These are phyloP conservation scores for Sebastes diploproa DNA, from an alignment of 2,797 vertebrate genomes.

Conservation along the genomic window DNA sequence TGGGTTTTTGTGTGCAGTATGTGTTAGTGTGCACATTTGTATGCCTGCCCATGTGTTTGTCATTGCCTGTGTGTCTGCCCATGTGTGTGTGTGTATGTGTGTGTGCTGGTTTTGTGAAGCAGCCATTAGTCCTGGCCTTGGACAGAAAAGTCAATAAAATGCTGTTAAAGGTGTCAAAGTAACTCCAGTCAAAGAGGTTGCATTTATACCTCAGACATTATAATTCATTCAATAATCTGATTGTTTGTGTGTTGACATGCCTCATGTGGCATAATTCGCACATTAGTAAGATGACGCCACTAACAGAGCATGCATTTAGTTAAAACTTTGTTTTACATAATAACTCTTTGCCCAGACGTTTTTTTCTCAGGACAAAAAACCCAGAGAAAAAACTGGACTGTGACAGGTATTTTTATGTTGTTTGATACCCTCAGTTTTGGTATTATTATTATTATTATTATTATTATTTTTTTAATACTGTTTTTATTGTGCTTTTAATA, in stretches of 20 bases:
- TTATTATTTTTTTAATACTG: no score
- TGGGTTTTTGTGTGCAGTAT: slow-evolving; percentile 28
- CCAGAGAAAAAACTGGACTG: background rate
- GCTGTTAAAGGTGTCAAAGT: slow-evolving; percentile 50
- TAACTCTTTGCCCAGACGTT: slow-evolving; percentile 5
- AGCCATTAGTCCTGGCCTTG: slow-evolving; percentile 55
- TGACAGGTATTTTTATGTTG: background rate
- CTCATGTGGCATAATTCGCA: slow-evolving; percentile 19
- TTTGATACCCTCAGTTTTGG: background rate
- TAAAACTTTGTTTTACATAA: slow-evolving; percentile 2
- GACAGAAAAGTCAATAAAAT: slow-evolving; percentile 50
- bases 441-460: no score
- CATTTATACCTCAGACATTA: slow-evolving; percentile 43
- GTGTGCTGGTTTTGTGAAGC: slow-evolving; percentile 26
- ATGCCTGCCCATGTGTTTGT: slow-evolving; percentile 15
- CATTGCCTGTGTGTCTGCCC: slow-evolving; percentile 1
- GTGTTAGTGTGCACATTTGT: slow-evolving; percentile 15
- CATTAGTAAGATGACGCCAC: slow-evolving; percentile 20
- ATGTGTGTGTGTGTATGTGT: slow-evolving; percentile 10
- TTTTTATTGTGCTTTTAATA: no score
- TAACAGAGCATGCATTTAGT: slow-evolving; percentile 13
- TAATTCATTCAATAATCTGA: slow-evolving; percentile 31
- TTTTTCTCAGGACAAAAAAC: background rate
- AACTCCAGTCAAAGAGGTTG: slow-evolving; percentile 41
- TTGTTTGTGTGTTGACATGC: slow-evolving; percentile 28